phyloP scores from a whole-genome alignment of 1,140 invertebrate species.

The Brachionus rotundiformis region DNA sequence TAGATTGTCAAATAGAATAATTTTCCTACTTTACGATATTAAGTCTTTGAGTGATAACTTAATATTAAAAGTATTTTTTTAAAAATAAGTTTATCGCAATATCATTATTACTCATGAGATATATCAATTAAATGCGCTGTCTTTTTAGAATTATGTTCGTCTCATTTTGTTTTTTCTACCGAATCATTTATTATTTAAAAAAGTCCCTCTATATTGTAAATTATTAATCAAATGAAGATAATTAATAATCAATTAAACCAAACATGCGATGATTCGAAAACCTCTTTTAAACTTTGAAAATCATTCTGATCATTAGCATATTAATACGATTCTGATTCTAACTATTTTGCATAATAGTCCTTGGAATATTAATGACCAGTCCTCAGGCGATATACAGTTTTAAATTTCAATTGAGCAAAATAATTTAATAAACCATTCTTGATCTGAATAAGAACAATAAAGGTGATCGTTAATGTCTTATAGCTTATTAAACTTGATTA shows the following conservation, averaged over 20 bases:
- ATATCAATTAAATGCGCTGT: not conserved
- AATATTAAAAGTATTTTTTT: no score
- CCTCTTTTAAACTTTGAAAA: not conserved
- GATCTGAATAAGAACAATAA: not conserved
- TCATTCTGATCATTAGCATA: not conserved
- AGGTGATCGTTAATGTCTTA: slow-evolving; percentile 7
- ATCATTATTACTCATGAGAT: not conserved
- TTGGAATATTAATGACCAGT: not conserved
- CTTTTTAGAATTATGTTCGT: no score
- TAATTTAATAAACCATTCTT: slow-evolving; percentile 39
- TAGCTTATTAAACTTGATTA: slow-evolving; percentile 2
- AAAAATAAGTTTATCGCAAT: no score
- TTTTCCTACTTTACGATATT: no score
- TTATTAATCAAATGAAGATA: not conserved
- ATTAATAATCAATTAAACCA: slow-evolving; percentile 3
- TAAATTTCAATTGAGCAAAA: slow-evolving; percentile 37
- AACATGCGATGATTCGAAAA: not conserved
- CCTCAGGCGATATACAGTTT: slow-evolving; percentile 8
- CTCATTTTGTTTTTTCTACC: no score
- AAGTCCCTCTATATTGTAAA: no score
- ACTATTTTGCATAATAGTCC: not conserved
- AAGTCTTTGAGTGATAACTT: no score
- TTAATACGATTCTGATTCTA: not conserved
- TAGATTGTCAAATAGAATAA: no score
- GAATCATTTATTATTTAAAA: no score